phyloP scores from a whole-genome alignment of 2,888 invertebrate species.

The Tineola bisselliella region DNA sequence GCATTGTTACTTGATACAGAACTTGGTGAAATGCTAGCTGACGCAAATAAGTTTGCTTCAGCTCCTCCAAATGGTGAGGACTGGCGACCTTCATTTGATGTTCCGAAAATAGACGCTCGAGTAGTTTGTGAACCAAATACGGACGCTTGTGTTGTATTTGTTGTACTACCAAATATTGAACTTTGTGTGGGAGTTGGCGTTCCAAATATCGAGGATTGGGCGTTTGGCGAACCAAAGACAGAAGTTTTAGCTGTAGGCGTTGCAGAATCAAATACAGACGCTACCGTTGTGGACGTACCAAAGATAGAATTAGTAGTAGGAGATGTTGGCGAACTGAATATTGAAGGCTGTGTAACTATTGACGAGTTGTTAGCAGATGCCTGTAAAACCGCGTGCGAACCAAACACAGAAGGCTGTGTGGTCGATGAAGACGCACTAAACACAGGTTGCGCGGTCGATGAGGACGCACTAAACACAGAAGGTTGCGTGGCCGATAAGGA shows the following conservation, averaged over 20 bases:
- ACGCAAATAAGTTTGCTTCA: slow-evolving; percentile 46
- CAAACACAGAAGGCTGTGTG: not conserved
- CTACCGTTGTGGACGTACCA: not conserved
- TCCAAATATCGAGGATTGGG: slow-evolving; percentile 8
- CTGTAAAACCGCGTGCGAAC: not conserved
- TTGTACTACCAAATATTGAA: slow-evolving; percentile 8
- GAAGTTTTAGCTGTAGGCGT: not conserved
- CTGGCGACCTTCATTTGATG: slow-evolving; percentile 13
- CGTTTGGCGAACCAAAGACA: slow-evolving; percentile 3
- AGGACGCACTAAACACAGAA: slow-evolving; percentile 24
- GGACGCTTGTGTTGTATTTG: slow-evolving; percentile 13
- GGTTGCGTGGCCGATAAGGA: slow-evolving; percentile 21
- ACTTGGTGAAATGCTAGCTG: slow-evolving; percentile 55
- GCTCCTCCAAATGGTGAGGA: slow-evolving; percentile 41
- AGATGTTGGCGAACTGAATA: not conserved
- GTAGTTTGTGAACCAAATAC: slow-evolving; percentile 28
- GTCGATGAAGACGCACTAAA: slow-evolving; percentile 21
- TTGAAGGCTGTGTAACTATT: not conserved
- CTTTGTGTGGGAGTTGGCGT: slow-evolving; percentile 2
- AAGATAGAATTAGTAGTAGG: slow-evolving; percentile 7
- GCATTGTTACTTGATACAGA: slow-evolving; percentile 35
- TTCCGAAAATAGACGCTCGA: not conserved
- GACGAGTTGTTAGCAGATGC: not conserved
- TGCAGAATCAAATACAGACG: slow-evolving; percentile 7
- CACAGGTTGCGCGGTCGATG: slow-evolving; percentile 25